Evolutionary conservation across 2,888 invertebrate genomes (phyloP).

Genomic region (Trimorus sp.): DNA sequence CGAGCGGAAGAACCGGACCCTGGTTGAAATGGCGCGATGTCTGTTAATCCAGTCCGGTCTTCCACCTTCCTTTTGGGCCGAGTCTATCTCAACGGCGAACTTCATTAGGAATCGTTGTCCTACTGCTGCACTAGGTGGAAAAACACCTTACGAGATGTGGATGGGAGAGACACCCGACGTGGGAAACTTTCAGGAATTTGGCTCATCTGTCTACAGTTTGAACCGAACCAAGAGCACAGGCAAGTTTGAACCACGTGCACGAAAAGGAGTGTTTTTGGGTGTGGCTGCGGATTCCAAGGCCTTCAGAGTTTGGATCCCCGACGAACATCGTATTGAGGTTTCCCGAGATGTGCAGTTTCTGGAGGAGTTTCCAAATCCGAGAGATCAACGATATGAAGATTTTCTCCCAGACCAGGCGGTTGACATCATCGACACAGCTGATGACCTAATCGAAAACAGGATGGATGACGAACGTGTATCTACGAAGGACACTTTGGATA

Average conservation of each 20-base stretch:
- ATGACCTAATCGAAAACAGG: too few relatives aligned
- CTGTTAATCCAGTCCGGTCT: constrained; percentile 65
- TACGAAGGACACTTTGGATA: not conserved
- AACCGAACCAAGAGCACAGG: not conserved
- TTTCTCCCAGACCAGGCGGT: too few relatives aligned
- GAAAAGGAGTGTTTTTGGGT: constrained; percentile 19
- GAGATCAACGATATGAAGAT: too few relatives aligned
- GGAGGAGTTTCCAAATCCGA: not conserved
- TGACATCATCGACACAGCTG: too few relatives aligned
- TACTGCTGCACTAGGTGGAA: too few relatives aligned
- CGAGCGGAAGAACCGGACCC: constrained; percentile 68
- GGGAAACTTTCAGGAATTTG: too few relatives aligned
- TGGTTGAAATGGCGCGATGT: constrained; percentile 68
- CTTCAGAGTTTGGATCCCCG: not conserved
- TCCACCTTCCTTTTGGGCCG: constrained; percentile 68
- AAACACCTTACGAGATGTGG: too few relatives aligned
- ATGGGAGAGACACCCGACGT: too few relatives aligned
- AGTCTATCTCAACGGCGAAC: constrained; percentile 69
- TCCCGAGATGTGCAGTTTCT: not conserved
- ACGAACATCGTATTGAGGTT: not conserved
- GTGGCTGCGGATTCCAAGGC: constrained; percentile 3
- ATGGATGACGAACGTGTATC: too few relatives aligned
- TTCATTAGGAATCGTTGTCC: constrained; percentile 47
- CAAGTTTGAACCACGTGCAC: constrained; percentile 17
- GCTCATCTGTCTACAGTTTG: too few relatives aligned